These are phyloP conservation scores for Chesias legatella DNA, from an alignment of 2,888 invertebrate genomes.

Conservation along the genomic window DNA sequence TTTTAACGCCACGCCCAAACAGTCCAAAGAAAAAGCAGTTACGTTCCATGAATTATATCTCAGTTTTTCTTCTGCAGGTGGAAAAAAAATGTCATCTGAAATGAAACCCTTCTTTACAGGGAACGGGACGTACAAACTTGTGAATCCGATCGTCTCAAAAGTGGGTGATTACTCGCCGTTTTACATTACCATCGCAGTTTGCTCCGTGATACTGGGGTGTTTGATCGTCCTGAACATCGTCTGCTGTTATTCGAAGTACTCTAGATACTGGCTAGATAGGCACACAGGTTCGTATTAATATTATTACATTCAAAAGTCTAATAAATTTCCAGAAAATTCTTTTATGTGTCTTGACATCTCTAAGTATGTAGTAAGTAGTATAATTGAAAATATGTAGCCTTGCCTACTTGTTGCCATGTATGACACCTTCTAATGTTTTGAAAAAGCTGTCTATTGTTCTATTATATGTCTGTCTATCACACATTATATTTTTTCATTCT, in stretches of 20 bases:
- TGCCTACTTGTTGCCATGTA: too few species aligned
- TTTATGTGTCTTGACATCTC: too few species aligned
- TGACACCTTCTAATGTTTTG: too few species aligned
- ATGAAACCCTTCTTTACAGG: conserved; percentile 66
- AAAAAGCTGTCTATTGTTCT: too few species aligned
- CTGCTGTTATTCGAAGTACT: conserved; percentile 90
- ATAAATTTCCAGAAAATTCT: too few species aligned
- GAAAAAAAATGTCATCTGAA: conserved; percentile 67
- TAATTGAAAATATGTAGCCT: too few species aligned
- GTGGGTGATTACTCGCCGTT: conserved; percentile 90
- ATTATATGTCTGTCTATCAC: too few species aligned
- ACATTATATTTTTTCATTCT: too few species aligned
- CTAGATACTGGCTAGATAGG: conserved; percentile 89
- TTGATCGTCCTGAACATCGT: conserved; percentile 88
- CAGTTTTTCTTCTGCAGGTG: conserved; percentile 66
- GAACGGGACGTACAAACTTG: conserved; percentile 60
- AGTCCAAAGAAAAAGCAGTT: conserved; percentile 3
- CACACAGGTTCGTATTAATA: conserved; percentile 84
- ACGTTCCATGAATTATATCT: conserved; percentile 18
- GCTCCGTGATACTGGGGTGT: conserved; percentile 85
- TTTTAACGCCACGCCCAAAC: conserved; percentile 12
- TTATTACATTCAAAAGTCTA: neutral
- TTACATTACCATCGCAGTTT: conserved; percentile 89
- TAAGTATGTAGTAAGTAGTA: too few species aligned
- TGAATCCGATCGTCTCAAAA: conserved; percentile 52